Evolutionary conservation across 2,113 vertebrate genomes (phyloP).

Genomic region (Pycnonotus jocosus): DNA sequence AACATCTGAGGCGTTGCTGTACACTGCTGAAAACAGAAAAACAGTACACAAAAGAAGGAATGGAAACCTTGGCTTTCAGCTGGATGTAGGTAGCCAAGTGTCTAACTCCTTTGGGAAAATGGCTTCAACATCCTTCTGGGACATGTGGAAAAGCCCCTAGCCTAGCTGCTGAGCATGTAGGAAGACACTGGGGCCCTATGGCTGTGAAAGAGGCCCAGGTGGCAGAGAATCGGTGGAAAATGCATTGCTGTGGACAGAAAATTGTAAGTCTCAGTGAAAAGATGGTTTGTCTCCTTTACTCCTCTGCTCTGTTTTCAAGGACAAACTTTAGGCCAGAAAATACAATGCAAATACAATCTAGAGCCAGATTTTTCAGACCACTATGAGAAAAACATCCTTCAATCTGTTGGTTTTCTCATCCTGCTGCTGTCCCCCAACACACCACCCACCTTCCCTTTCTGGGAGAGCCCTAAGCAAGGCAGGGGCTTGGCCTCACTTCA

Average conservation of each 20-base stretch:
- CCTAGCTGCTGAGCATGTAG: background rate
- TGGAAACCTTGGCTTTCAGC: background rate
- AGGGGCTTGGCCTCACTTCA: background rate
- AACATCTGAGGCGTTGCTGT: background rate
- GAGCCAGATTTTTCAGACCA: background rate
- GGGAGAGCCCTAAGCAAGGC: background rate
- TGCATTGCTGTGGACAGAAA: background rate
- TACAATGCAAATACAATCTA: background rate
- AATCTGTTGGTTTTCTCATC: background rate
- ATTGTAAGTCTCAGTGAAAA: background rate
- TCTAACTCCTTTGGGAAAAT: background rate
- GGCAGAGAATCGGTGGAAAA: background rate
- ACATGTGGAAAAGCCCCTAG: background rate
- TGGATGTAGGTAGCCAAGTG: background rate
- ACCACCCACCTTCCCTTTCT: background rate
- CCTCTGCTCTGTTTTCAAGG: background rate
- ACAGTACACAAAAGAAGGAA: background rate
- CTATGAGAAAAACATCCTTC: background rate
- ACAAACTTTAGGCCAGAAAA: background rate
- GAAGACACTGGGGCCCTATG: accelerated
- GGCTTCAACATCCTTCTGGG: background rate
- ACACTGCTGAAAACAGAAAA: background rate
- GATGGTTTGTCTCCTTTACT: background rate
- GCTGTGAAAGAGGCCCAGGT: background rate
- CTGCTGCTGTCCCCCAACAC: background rate